Evolutionary conservation across 2,888 invertebrate species (phyloP).

Genomic region (Acanthosepion pharaonis): DNA sequence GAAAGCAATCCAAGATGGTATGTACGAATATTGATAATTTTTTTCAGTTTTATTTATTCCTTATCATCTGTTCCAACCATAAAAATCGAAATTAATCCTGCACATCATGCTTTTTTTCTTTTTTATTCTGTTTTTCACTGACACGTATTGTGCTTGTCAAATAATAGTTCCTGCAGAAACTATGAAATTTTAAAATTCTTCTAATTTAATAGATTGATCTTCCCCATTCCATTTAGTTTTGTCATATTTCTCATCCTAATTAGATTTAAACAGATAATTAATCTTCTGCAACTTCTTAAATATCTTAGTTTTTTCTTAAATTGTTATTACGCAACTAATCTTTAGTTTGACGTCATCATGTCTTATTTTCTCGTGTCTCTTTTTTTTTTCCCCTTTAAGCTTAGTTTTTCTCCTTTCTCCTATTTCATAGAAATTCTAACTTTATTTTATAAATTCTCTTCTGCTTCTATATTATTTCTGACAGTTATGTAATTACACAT

Average conservation of each 20-base stretch:
- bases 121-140: slow-evolving; percentile 13
- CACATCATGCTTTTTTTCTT: neutral
- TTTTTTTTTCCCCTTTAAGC: neutral
- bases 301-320: neutral
- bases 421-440: neutral
- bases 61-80: neutral
- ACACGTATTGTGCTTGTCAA: neutral
- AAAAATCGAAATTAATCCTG: neutral
- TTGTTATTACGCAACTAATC: neutral
- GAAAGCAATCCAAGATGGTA: slow-evolving; percentile 73
- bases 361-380: neutral
- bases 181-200: neutral
- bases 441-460: neutral
- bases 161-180: neutral
- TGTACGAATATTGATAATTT: slow-evolving; percentile 56
- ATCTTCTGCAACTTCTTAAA: too few relatives aligned
- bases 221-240: neutral
- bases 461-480: neutral
- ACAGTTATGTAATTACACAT: too few relatives aligned
- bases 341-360: neutral
- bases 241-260: neutral
- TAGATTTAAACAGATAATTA: neutral
- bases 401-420: neutral
- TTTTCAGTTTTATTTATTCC: slow-evolving; percentile 42
- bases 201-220: neutral